Base-by-base conservation (phyloP, 2,113 vertebrate genomes). In the Gymnocephalus cernua region DNA sequence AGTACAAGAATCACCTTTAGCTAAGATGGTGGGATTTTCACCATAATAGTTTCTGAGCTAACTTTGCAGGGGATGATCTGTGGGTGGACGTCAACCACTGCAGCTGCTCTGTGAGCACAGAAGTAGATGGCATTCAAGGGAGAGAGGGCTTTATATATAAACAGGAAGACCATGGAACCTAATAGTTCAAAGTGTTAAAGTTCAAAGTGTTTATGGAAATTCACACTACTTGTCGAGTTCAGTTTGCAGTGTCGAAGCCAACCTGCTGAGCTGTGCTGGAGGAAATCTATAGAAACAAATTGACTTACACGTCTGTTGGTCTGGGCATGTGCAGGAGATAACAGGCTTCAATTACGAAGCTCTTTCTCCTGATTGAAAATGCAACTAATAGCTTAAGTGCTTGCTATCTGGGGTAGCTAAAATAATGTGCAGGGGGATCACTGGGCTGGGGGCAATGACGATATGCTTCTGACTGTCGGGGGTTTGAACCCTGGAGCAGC, bases 281-380 rank as follows among this genome's bases (percentile, higher is more conserved):
- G 73, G 84, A 90, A 90, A 89, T 90, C 91, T 89, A 92, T 89
- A 81, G 87, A 84, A 89, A 92, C 88, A 86, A 84, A 91, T 91
- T 87, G 85, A 89, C 86, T 92, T 72, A 41, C 51, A 71, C 72
- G 84, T 79, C 73, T 87, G 70, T 84, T 54, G 77, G 74, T 85
- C 79, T 74, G 84, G 45, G 72, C 85, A 90, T 90, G 87, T 88
- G 85, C 83, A 75, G 77, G 89, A 92, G 91, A 90, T 89, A 88
- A 88, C 85, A 61, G 83, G 80, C 86, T 86, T 87, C 83, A 86
- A 86, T 90, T 90, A 87, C 83, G 89, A 84, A 92, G 79, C 84
- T 79, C 81, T 88, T 80, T 85, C 77, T 89, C 76, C 85, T 93
- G 89, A 93, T 92, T 92, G 86, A 91, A 93, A 89, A 82, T 76